Conservation (phyloP, 2,113 vertebrate genomes). For the Athene cunicularia region DNA sequence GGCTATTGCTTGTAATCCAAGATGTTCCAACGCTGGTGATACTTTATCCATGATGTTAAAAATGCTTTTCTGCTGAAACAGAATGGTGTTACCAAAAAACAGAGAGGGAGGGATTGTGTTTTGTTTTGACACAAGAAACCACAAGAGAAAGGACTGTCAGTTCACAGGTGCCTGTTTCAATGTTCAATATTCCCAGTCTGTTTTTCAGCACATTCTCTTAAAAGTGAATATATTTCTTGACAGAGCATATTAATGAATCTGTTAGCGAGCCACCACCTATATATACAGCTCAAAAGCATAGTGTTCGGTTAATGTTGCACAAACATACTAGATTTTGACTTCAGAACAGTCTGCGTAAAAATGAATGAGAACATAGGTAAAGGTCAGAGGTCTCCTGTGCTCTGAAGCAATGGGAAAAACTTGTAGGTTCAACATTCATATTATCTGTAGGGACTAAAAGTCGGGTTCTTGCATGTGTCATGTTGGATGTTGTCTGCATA, state of each 20-base stretch:
- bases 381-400: not conserved
- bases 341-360: not conserved
- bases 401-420: not conserved
- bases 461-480: not conserved
- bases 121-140: not conserved
- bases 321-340: not conserved
- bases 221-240: not conserved
- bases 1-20: not conserved
- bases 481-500: not conserved
- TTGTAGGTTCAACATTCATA: not conserved
- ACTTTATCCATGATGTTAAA: not conserved
- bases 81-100: not conserved
- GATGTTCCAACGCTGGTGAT: not conserved
- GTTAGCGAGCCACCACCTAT: rapidly evolving
- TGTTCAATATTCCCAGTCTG: not conserved
- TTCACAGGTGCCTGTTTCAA: not conserved
- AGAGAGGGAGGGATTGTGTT: not conserved
- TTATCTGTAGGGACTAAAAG: not conserved
- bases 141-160: not conserved
- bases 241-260: not conserved
- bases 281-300: not conserved
- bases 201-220: not conserved
- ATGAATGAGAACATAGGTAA: not conserved
- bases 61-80: not conserved
- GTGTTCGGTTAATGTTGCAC: not conserved